phyloP scores from a whole-genome alignment of 1,140 invertebrate genomes.

The Drosophila rufa region DNA sequence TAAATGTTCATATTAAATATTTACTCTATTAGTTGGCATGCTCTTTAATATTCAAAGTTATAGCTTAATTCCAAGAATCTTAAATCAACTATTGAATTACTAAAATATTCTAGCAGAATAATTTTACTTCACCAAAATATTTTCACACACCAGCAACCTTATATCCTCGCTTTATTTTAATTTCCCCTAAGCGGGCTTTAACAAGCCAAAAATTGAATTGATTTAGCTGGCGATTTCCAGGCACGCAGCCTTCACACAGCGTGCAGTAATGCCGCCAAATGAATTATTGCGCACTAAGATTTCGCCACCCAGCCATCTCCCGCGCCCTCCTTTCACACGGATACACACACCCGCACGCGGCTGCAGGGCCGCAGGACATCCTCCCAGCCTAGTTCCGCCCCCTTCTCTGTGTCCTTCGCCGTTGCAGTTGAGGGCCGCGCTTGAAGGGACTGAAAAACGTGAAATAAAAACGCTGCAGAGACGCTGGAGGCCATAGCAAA shows the following conservation, averaged over 20 bases:
- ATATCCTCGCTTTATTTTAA: not conserved
- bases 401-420: constrained; percentile 60
- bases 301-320: constrained; percentile 21
- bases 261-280: constrained; percentile 52
- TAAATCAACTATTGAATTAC: too few species aligned
- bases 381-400: constrained; percentile 1
- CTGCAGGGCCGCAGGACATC: constrained; percentile 27
- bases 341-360: constrained; percentile 27
- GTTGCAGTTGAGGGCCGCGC: constrained; percentile 54
- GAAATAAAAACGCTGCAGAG: constrained; percentile 44
- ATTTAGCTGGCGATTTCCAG: constrained; percentile 44
- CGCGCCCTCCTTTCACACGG: not conserved
- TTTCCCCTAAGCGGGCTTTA: not conserved
- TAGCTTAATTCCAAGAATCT: too few species aligned
- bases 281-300: constrained; percentile 74
- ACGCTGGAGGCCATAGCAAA: constrained; percentile 59
- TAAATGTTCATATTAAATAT: too few species aligned
- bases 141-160: not conserved
- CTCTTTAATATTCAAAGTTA: too few species aligned
- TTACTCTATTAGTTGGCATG: too few species aligned
- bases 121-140: not conserved
- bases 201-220: constrained; percentile 38
- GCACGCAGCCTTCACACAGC: constrained; percentile 44
- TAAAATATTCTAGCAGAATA: not conserved
- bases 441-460: constrained; percentile 25